Percentiles rank a stretch among this genome's conserved stretches.
Evolutionary conservation across 2,113 vertebrate species (phyloP).

Genomic region (Pelmatolapia mariae): DNA sequence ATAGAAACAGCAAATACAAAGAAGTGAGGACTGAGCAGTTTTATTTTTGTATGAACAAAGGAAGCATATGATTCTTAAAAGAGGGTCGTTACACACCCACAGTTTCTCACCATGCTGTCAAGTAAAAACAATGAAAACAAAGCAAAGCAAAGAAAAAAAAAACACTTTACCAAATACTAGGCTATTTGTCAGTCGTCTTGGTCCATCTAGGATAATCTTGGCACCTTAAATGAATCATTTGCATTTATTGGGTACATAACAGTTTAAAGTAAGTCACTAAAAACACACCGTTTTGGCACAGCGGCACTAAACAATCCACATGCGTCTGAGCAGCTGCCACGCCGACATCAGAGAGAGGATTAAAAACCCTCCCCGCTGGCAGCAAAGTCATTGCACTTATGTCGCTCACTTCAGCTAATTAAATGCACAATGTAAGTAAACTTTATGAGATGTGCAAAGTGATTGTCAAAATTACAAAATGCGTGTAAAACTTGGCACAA

Average conservation of each 20-base stretch:
- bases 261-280: slow-evolving; percentile 8
- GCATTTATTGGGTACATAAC: slow-evolving; percentile 10
- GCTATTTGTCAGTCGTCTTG: slow-evolving; percentile 1
- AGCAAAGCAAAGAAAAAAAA: background rate
- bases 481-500: slow-evolving; percentile 56
- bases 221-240: slow-evolving; percentile 1
- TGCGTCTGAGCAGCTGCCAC: slow-evolving; percentile 32
- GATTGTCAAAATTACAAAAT: slow-evolving; percentile 60
- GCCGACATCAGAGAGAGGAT: background rate
- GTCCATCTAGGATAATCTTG: slow-evolving; percentile 6
- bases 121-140: slow-evolving; percentile 27
- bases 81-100: background rate
- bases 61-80: slow-evolving; percentile 35
- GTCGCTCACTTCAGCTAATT: slow-evolving; percentile 8
- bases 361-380: background rate
- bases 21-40: slow-evolving; percentile 7
- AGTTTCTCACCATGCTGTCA: slow-evolving; percentile 25
- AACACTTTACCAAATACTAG: background rate
- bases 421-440: slow-evolving; percentile 21
- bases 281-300: slow-evolving; percentile 38
- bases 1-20: background rate
- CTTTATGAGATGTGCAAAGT: background rate
- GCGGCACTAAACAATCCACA: slow-evolving; percentile 31
- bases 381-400: slow-evolving; percentile 13
- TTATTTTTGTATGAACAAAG: slow-evolving; percentile 51